A percentile compares a stretch with the other conserved stretches of the same genome.
phyloP scores from a whole-genome alignment of 2,888 invertebrate genomes.

The Diachrysia chrysitis region DNA sequence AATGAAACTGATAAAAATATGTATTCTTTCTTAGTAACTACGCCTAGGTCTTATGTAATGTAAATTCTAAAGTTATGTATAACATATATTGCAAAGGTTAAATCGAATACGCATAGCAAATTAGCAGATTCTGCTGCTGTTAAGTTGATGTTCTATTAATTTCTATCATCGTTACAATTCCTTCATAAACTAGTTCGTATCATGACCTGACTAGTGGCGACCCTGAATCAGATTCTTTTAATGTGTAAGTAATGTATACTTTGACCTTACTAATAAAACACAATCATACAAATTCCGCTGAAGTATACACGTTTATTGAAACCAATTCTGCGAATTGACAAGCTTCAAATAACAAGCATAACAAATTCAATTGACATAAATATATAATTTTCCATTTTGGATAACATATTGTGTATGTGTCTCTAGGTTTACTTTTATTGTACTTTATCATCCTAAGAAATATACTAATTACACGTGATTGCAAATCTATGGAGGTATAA shows the following conservation, averaged over 20 bases:
- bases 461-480: too few species aligned
- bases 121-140: too few species aligned
- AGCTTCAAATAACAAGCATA: background rate
- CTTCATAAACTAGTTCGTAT: background rate
- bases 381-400: background rate
- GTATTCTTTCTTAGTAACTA: background rate
- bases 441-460: too few species aligned
- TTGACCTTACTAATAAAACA: background rate
- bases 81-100: too few species aligned
- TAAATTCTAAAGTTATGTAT: too few species aligned
- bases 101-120: too few species aligned
- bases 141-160: background rate
- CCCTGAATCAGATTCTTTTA: background rate
- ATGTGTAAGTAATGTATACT: background rate
- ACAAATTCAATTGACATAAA: background rate
- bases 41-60: too few species aligned
- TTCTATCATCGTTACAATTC: background rate
- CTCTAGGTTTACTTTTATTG: background rate
- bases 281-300: constrained; percentile 5
- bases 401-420: background rate
- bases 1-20: background rate
- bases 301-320: constrained; percentile 3
- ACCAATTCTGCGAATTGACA: constrained; percentile 8
- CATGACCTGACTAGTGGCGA: background rate
- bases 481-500: too few species aligned